Conservation (phyloP, 2,888 invertebrate species). For the Ormyrus rosae region DNA sequence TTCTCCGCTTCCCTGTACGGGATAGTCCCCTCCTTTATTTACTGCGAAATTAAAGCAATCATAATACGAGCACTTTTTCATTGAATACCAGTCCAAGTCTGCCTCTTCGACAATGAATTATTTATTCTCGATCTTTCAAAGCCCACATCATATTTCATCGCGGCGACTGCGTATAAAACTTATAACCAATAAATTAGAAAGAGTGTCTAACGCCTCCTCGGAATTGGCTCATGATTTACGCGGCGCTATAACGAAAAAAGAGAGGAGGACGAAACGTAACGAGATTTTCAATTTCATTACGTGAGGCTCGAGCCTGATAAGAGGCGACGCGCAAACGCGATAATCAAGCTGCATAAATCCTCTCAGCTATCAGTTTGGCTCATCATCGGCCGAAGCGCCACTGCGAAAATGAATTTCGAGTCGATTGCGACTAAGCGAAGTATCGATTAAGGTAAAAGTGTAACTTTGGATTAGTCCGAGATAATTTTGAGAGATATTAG, state of each 20-base stretch:
- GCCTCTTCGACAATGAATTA: slow-evolving; percentile 4
- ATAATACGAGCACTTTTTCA: background rate
- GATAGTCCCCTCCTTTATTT: background rate
- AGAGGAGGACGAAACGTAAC: slow-evolving; percentile 31
- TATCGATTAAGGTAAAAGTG: slow-evolving; percentile 24
- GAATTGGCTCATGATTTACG: slow-evolving; percentile 40
- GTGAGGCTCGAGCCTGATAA: slow-evolving; percentile 42
- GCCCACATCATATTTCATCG: background rate
- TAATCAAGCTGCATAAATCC: slow-evolving; percentile 53
- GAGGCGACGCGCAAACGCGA: slow-evolving; percentile 12
- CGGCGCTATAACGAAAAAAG: slow-evolving; percentile 23
- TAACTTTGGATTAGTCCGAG: background rate
- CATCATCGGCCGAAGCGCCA: slow-evolving; percentile 35
- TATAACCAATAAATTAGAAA: slow-evolving; percentile 35
- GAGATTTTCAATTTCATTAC: slow-evolving; percentile 57
- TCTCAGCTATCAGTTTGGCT: slow-evolving; percentile 35
- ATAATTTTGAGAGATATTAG: background rate
- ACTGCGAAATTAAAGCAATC: slow-evolving; percentile 27
- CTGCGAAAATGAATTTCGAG: slow-evolving; percentile 42
- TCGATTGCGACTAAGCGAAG: slow-evolving; percentile 18
- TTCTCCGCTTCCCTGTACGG: background rate
- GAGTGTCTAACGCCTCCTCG: slow-evolving; percentile 17
- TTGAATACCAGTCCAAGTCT: background rate
- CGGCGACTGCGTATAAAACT: slow-evolving; percentile 2
- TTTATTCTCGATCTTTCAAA: slow-evolving; percentile 14